phyloP scores from a whole-genome alignment of 2,797 vertebrate genomes.

The Sebastes itinus region DNA sequence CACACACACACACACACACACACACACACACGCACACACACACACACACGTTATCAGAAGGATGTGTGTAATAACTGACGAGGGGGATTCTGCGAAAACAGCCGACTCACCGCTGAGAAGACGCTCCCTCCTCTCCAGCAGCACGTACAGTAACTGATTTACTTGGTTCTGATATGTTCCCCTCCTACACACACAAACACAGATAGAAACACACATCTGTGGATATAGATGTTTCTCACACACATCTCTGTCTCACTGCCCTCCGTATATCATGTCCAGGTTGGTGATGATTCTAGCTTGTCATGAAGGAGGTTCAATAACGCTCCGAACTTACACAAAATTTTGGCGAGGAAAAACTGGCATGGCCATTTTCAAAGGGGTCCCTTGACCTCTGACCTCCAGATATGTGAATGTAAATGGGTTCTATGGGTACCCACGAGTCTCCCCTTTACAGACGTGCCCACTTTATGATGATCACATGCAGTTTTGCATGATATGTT shows the following conservation, averaged over 20 bases:
- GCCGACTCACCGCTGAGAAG: slow-evolving; percentile 6
- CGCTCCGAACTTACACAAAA: rapidly evolving
- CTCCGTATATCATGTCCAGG: no score
- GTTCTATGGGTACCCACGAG: no score
- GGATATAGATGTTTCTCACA: neutral
- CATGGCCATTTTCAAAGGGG: no score
- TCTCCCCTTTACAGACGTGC: no score
- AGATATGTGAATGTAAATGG: no score
- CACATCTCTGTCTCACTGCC: no score
- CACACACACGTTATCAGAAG: neutral
- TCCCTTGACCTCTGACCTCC: no score
- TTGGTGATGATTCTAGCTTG: no score
- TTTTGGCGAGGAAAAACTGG: no score
- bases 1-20: neutral
- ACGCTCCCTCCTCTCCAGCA: neutral
- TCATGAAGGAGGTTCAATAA: no score
- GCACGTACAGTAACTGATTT: neutral
- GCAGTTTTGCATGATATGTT: no score
- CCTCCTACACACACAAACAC: neutral
- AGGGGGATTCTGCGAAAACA: slow-evolving; percentile 19
- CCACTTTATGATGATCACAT: no score
- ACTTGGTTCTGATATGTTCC: neutral
- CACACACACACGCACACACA: neutral
- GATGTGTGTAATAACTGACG: slow-evolving; percentile 2
- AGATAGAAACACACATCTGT: neutral